A percentile compares a stretch with the other conserved stretches of the same genome.
These are phyloP conservation scores for Tinea semifulvella DNA, from an alignment of 2,888 invertebrate species.

Conservation along the genomic window DNA sequence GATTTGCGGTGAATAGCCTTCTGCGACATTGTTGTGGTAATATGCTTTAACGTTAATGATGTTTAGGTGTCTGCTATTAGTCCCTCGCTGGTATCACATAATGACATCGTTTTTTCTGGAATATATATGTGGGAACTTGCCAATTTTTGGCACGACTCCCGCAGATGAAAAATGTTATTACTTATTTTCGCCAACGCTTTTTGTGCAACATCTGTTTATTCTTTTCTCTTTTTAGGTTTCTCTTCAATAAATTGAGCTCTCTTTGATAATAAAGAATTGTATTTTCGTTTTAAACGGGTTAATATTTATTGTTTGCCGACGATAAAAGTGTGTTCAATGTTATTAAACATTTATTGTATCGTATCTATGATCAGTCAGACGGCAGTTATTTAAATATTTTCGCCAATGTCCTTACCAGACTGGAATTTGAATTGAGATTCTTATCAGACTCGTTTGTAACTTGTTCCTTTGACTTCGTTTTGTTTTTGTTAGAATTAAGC, in stretches of 20 bases:
- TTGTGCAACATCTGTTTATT: conserved; percentile 2
- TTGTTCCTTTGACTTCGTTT: not conserved
- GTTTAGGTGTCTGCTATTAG: not conserved
- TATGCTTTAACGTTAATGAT: not conserved
- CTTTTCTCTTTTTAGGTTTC: not conserved
- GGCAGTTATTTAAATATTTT: not conserved
- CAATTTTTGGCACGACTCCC: conserved; percentile 4
- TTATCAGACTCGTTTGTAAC: not conserved
- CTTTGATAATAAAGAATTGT: too few relatives aligned
- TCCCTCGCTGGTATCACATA: not conserved
- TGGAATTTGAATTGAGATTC: not conserved
- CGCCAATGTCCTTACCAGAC: not conserved
- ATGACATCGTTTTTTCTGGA: conserved; percentile 2
- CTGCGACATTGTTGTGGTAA: not conserved
- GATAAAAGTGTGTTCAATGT: too few relatives aligned
- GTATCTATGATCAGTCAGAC: too few relatives aligned
- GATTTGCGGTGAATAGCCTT: conserved; percentile 4
- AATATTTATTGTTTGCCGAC: too few relatives aligned
- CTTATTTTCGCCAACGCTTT: not conserved
- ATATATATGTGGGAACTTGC: conserved; percentile 5
- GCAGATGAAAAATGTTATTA: conserved; percentile 2
- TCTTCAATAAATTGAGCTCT: too few relatives aligned
- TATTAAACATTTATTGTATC: too few relatives aligned
- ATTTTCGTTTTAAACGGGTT: too few relatives aligned
- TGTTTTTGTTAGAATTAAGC: not conserved